Conservation (phyloP, 2,797 vertebrate species). For the Balearica regulorum region DNA sequence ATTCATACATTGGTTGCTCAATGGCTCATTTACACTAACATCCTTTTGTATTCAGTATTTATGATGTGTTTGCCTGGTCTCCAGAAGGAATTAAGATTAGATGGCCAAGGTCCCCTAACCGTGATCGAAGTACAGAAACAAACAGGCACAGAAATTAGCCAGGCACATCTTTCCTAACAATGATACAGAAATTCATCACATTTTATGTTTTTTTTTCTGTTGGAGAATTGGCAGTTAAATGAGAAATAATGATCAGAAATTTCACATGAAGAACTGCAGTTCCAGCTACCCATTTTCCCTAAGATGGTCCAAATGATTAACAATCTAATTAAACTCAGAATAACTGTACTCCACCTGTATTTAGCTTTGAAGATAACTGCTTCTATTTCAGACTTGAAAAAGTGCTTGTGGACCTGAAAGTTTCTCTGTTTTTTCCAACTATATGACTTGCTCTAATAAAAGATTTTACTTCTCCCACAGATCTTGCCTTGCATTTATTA, state of each 20-base stretch:
- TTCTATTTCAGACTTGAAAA: not conserved
- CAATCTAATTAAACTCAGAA: not conserved
- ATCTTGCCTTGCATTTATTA: not conserved
- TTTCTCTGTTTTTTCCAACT: not conserved
- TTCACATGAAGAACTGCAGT: not conserved
- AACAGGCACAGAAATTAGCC: not conserved
- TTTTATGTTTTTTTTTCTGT: not conserved
- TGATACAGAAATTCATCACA: not conserved
- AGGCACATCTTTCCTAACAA: not conserved
- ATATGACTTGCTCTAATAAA: not conserved
- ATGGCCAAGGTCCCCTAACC: not conserved
- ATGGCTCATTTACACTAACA: not conserved
- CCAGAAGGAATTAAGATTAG: not conserved
- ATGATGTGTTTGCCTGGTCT: not conserved
- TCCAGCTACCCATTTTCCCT: not conserved
- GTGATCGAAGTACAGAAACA: not conserved
- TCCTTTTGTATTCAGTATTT: not conserved
- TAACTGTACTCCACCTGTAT: not conserved
- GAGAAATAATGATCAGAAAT: not conserved
- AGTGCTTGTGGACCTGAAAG: not conserved
- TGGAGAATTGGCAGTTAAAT: not conserved
- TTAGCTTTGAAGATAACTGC: not conserved
- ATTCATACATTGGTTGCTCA: accelerated
- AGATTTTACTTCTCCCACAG: not conserved
- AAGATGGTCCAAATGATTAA: not conserved